Evolutionary conservation across 1,140 invertebrate species (phyloP).

Genomic region (Calliphora vicina): DNA sequence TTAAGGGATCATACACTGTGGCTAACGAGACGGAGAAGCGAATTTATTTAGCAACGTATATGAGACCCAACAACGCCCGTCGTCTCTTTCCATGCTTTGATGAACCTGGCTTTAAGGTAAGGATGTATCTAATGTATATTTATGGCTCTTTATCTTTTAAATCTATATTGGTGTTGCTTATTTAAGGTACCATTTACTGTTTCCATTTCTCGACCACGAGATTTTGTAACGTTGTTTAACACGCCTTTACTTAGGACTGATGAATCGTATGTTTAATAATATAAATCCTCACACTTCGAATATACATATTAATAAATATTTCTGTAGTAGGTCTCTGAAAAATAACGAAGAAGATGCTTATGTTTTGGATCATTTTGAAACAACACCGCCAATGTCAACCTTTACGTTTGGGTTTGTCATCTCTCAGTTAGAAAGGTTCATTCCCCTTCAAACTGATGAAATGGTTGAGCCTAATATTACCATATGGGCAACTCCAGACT

Average conservation of each 20-base stretch:
- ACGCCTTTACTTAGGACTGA: constrained; percentile 67
- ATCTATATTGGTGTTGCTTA: no score
- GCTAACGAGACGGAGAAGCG: background rate
- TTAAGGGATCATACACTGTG: constrained; percentile 67
- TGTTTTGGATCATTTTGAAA: constrained; percentile 75
- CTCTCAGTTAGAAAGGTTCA: constrained; percentile 72
- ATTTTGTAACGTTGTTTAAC: constrained; percentile 71
- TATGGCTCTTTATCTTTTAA: no score
- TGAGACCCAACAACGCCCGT: constrained; percentile 83
- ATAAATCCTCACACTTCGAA: background rate
- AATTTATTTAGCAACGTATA: constrained; percentile 74
- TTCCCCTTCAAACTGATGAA: constrained; percentile 32
- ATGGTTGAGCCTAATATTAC: constrained; percentile 35
- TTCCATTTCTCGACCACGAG: constrained; percentile 69
- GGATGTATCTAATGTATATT: background rate
- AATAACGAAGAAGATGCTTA: constrained; percentile 50
- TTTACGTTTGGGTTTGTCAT: constrained; percentile 85
- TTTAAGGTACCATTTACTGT: constrained; percentile 70
- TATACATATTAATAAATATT: background rate
- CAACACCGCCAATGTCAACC: constrained; percentile 82
- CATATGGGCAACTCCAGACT: constrained; percentile 47
- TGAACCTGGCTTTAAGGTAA: constrained; percentile 80
- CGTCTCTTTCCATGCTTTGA: constrained; percentile 93
- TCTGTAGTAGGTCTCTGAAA: background rate
- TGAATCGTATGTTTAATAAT: constrained; percentile 68